Evolutionary conservation across 1,140 invertebrate genomes (phyloP), one percentile per base, ranked within the genome.

Genomic region (Eumeta japonica): DNA sequence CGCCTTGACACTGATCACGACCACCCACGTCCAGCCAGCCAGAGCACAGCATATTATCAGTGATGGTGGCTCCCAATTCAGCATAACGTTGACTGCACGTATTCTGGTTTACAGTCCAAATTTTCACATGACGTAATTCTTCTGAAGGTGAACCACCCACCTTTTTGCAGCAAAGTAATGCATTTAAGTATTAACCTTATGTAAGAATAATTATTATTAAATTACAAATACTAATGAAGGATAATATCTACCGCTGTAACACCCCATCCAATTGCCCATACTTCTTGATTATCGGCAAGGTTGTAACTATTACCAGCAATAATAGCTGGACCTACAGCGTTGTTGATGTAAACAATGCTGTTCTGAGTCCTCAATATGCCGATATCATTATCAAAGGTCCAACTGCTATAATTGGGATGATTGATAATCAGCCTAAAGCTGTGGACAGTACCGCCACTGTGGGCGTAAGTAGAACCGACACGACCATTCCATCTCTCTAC

Each of bases 331-430:
- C 27, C 39, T 2, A 45, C 46, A 3, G 15, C 28, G 43, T 45
- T 45, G 11, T 42, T 44, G 34, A 27, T 46, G 20, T 36, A 46
- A 10, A 64, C 45, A 1, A 83, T 62, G 10, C 78, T 28, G 3
- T 33, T 14, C 1, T 36, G 9, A 3, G 36, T 14, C 9, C 46
- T 43, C 11, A 56, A 9, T 12, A 56, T 31, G 11, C 82, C 82
- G 9, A 87, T 48, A 44, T 87, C 84, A 48, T 86, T 82, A 3
- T 74, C 55, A 1, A 83, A 54, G 41, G 79, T 82, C 0, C 48
- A 34, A 0, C 60, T 38, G 39, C 79, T 78, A 47, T 78, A 87
- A 4, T 62, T 43, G 0, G 76, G 73, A 50, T 87, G 80, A 9
- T 28, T 35, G 13, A 46, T 46, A n/a, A 41, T 20, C 1, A 9